Base-by-base conservation (phyloP, 2,888 invertebrate genomes). In the Eristalinus aeneus region DNA sequence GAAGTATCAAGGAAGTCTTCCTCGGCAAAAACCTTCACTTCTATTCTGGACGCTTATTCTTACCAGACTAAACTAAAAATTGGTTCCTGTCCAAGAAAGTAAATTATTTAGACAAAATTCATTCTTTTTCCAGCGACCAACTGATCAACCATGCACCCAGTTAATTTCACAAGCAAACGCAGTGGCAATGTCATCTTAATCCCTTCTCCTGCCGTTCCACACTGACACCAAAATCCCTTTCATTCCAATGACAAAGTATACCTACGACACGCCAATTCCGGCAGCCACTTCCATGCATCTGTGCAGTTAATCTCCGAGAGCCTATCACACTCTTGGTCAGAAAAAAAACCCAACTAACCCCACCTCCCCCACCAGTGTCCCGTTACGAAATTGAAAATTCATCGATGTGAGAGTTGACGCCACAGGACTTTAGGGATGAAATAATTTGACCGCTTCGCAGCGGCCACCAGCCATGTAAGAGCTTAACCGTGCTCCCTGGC, bases 331-430 rank as follows among this genome's bases (percentile, higher is more conserved):
- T 16, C 46, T 46, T 46, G 46, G 34, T 60, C 11, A 23, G 54
- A 16, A 61, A 39, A 34, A 60, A 56, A 68, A 32, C n/a, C n/a
- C n/a, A n/a, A n/a, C n/a, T 54, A 72, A 80, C 58, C 2, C 27
- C 5, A 5, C 27, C 27, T 2, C 27, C 27, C 63, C 79, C 27
- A 53, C 53, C n/a, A n/a, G n/a, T n/a, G 20, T 53, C 64, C 76
- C 54, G 71, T 85, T 39, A 63, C 61, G 12, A 74, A 78, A 86
- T 82, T 82, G 86, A 86, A 86, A 86, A 82, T 78, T 78, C 77
- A 78, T 78, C 82, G 77, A 78, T 60, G 65, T 71, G 67, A 86
- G 80, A 76, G 75, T 76, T 85, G 77, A 71, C 67, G 71, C 71
- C 74, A 39, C 36, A 36, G 63, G 74, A 56, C 68, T 78, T 73